phyloP scores from a whole-genome alignment of 2,113 vertebrate genomes.

The Charina bottae region DNA sequence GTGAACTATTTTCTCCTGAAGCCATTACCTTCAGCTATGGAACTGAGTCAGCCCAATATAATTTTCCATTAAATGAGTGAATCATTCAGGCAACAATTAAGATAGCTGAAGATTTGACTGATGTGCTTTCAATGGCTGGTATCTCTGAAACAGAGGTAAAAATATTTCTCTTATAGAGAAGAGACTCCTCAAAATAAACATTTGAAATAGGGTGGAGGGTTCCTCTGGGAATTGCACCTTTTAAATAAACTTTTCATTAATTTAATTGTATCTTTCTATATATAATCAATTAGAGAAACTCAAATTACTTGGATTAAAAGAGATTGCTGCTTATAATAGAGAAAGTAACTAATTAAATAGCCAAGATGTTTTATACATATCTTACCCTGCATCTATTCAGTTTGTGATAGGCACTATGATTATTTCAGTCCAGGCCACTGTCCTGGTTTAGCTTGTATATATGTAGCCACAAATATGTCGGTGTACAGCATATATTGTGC shows the following conservation, averaged over 20 bases:
- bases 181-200: neutral
- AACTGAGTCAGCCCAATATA: slow-evolving; percentile 10
- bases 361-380: neutral
- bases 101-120: slow-evolving; percentile 19
- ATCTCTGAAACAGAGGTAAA: neutral
- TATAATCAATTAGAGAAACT: slow-evolving; percentile 39
- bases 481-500: too few relatives aligned
- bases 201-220: slow-evolving; percentile 17
- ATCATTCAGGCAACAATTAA: slow-evolving; percentile 1
- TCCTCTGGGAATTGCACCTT: neutral
- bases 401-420: neutral
- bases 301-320: slow-evolving; percentile 6
- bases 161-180: neutral
- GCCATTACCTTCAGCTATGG: neutral
- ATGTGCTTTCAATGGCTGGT: neutral
- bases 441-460: neutral
- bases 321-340: neutral
- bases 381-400: neutral
- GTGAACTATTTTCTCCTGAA: neutral
- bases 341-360: neutral
- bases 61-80: neutral
- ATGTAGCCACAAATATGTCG: neutral
- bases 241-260: neutral
- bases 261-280: neutral
- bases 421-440: neutral